Base-by-base conservation (phyloP, 2,113 vertebrate species). In the Menidia beryllina region DNA sequence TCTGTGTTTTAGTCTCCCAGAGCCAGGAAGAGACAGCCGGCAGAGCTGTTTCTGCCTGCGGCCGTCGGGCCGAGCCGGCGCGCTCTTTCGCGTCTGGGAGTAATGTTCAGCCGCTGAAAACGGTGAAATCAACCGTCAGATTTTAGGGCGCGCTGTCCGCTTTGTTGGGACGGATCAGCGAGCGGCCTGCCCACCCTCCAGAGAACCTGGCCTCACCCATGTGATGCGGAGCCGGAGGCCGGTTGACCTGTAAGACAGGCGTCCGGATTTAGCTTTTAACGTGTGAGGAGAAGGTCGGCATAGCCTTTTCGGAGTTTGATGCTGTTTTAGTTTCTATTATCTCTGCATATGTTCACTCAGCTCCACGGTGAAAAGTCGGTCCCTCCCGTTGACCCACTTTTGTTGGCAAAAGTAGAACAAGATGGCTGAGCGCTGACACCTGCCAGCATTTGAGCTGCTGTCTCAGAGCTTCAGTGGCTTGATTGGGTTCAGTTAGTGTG, bases 221-320 rank as follows among this genome's bases (percentile, higher is more conserved):
- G 45, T 79, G 54, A 83, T 81, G 83, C 51, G 78, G 83, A 71
- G 25, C 23, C 10, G 36, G 64, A 80, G 63, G 69, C 73, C 72
- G 47, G 79, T 69, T 54, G 49, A 71, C 86, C 87, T 91, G 89
- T 87, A 2, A 77, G 50, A 88, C 87, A 84, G 84, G 82, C 70
- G 71, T 8, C 5, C 0, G 14, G 3, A 34, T 56, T 67, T 21
- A n/a, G 56, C 66, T 75, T 75, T 68, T 65, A 45, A 65, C 30
- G 15, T 38, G 54, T 59, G 47, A 21, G 21, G 5, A 5, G n/a
- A 49, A 34, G 48, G 60, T 69, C 19, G 64, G 49, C 69, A 63
- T 63, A 51, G 81, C 64, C 23, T 54, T 36, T 36, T 47, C n/a
- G 53, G 50, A 38, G 23, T 68, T 64, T 55, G 50, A 23, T 68